phyloP scores from a whole-genome alignment of 2,113 vertebrate species.

The Hippolais icterina region DNA sequence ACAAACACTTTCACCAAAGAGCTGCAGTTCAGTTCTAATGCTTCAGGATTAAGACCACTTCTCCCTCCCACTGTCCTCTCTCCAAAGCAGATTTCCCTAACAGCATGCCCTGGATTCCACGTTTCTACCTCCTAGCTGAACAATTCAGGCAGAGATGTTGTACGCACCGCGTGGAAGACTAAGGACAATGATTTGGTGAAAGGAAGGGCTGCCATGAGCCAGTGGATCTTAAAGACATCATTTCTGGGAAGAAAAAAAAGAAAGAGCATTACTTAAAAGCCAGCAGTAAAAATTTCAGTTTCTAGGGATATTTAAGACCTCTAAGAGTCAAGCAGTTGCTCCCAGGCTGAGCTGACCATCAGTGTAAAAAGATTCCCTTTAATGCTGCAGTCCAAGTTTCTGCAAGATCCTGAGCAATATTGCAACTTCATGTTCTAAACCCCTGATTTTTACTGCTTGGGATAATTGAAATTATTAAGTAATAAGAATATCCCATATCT shows the following conservation, averaged over 20 bases:
- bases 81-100: not conserved
- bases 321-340: not conserved
- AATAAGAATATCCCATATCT: not conserved
- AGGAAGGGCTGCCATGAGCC: slow-evolving; percentile 89
- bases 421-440: not conserved
- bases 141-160: not conserved
- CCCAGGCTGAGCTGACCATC: not conserved
- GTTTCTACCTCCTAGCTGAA: not conserved
- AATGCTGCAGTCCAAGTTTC: not conserved
- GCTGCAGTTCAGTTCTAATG: not conserved
- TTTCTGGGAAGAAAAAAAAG: slow-evolving; percentile 59
- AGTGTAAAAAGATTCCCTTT: not conserved
- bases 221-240: slow-evolving; percentile 89
- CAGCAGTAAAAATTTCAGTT: not conserved
- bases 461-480: not conserved
- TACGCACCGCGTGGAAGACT: slow-evolving; percentile 85
- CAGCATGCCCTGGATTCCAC: not conserved
- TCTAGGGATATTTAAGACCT: not conserved
- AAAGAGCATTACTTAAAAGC: not conserved
- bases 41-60: not conserved
- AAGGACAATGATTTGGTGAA: slow-evolving; percentile 88
- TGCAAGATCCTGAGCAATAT: not conserved
- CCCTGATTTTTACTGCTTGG: not conserved
- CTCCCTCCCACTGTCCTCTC: not conserved
- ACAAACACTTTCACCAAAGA: not conserved